phyloP scores from a whole-genome alignment of 2,113 vertebrate genomes.

The Empidonax alnorum region DNA sequence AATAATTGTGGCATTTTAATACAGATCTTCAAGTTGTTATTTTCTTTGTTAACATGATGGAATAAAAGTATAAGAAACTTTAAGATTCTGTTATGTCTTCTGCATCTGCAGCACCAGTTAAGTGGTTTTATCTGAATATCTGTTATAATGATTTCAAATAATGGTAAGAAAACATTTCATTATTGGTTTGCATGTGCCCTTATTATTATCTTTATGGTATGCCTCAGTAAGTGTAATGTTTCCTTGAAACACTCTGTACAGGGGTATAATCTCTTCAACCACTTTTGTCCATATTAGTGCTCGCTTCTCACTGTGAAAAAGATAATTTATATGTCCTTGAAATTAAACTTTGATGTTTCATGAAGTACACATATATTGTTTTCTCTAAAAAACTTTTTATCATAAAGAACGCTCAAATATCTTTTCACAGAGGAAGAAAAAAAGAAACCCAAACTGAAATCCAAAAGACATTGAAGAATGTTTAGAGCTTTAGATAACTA shows the following conservation, averaged over 20 bases:
- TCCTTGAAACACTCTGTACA: neutral
- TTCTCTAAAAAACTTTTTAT: neutral
- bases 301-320: neutral
- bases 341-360: neutral
- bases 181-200: neutral
- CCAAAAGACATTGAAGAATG: neutral
- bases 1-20: neutral
- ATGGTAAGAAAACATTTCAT: neutral
- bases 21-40: neutral
- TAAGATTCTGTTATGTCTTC: neutral
- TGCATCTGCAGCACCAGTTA: neutral
- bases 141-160: neutral
- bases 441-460: too few relatives aligned
- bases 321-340: neutral
- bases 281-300: neutral
- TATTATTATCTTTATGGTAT: neutral
- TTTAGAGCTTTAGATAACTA: neutral
- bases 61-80: neutral
- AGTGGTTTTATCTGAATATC: neutral
- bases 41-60: neutral
- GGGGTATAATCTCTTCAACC: neutral
- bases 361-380: neutral
- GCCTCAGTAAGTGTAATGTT: neutral
- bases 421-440: neutral
- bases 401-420: neutral